A percentile compares a stretch with the other conserved stretches of the same genome.
phyloP scores from a whole-genome alignment of 2,888 invertebrate genomes.

The Apodemia duryi region DNA sequence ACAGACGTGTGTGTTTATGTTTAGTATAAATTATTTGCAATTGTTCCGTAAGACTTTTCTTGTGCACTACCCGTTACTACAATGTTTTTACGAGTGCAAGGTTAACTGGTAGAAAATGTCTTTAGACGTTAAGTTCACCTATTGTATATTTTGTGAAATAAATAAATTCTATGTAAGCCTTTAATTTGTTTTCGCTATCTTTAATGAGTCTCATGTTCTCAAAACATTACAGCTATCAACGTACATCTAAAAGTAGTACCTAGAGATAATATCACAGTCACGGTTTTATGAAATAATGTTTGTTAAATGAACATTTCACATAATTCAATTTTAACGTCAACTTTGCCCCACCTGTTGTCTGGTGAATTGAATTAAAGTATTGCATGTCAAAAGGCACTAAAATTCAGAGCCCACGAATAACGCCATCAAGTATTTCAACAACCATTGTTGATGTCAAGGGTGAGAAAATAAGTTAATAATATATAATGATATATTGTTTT shows the following conservation, averaged over 20 bases:
- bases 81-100: too few species aligned
- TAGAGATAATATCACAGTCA: conserved; percentile 63
- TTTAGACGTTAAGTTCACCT: too few species aligned
- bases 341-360: conserved; percentile 54
- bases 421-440: conserved; percentile 75
- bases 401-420: conserved; percentile 53
- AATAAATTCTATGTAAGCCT: neutral
- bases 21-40: too few species aligned
- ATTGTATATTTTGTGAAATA: too few species aligned
- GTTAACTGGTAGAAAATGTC: too few species aligned
- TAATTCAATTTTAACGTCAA: conserved; percentile 39
- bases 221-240: conserved; percentile 18
- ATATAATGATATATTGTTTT: conserved; percentile 67
- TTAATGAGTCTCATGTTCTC: neutral
- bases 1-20: too few species aligned
- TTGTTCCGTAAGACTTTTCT: too few species aligned
- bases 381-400: conserved; percentile 70
- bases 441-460: conserved; percentile 76
- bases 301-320: conserved; percentile 38
- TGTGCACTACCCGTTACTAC: too few species aligned
- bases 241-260: conserved; percentile 40
- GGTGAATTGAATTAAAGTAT: conserved; percentile 69
- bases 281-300: conserved; percentile 41
- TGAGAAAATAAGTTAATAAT: conserved; percentile 78
- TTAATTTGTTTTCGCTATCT: neutral